Base-by-base conservation (phyloP, 2,113 vertebrate genomes). In the Sitta europaea region DNA sequence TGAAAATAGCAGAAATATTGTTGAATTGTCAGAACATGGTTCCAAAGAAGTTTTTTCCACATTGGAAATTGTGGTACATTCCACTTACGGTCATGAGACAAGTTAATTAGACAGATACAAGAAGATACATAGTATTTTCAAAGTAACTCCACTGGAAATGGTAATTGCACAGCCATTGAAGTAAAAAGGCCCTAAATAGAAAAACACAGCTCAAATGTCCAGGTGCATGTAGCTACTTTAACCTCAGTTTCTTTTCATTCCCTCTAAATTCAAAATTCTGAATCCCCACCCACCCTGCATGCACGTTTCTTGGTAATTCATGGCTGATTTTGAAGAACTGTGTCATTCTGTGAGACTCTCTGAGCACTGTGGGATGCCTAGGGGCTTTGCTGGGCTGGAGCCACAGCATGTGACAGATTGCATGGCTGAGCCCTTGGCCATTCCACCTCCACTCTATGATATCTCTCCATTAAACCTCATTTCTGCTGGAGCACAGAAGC, bases 91-190 rank as follows among this genome's bases (percentile, higher is more conserved):
- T 89, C 91, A 57, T 43, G 24, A 96, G 97, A 97, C 96, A 97
- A 96, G 91, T 97, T 97, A 98, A 98, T 98, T 97, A 97, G 96
- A 92, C 88, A 92, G 95, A 86, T 95, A 95, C 88, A 94, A 95
- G 91, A 96, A 97, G 92, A 94, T 93, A 84, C 33, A 45, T 31
- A 75, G 93, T 86, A 97, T 96, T 98, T 97, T 95, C 9, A 2
- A 97, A 94, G 93, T 88, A 94, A 87, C 82, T 96, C 47, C 94
- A 86, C 70, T 94, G 72, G 88, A 97, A 97, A 89, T 78, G 5
- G 38, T 73, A 97, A 98, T 97, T 97, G 94, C 94, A 50, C 11
- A 80, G 72, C 35, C 43, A 74, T n/a, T 36, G 87, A 91, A 94
- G 87, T 75, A 47, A 90, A 95, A 94, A 72, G 7, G 68, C 76